These are phyloP conservation scores for Chelon auratus DNA, from an alignment of 2,797 vertebrate species.

Conservation along the genomic window DNA sequence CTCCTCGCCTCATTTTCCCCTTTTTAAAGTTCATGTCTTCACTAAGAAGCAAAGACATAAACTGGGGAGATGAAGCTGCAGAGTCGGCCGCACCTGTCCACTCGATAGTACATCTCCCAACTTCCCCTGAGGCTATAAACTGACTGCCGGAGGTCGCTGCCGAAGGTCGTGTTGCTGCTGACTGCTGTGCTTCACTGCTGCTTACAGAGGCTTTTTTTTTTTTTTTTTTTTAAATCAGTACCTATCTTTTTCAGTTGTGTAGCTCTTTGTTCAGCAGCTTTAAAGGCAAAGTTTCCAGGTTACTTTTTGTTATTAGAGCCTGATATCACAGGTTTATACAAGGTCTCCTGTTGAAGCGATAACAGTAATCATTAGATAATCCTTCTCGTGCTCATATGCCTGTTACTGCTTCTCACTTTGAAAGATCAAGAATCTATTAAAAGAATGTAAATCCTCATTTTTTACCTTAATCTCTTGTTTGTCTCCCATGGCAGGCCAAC, in stretches of 20 bases:
- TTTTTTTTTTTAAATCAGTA: conserved; percentile 37
- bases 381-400: conserved; percentile 36
- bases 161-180: conserved; percentile 70
- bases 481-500: conserved; percentile 87
- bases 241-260: conserved; percentile 22
- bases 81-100: conserved; percentile 20
- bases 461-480: conserved; percentile 51
- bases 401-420: conserved; percentile 9
- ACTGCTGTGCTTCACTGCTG: conserved; percentile 50
- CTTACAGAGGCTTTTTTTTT: conserved; percentile 58
- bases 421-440: conserved; percentile 55
- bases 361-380: conserved; percentile 50
- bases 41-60: background rate
- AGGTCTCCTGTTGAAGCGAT: conserved; percentile 29
- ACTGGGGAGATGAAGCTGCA: background rate
- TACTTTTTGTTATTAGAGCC: conserved; percentile 20
- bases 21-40: background rate
- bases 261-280: conserved; percentile 55
- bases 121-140: conserved; percentile 52
- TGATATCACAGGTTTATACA: conserved; percentile 35
- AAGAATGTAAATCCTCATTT: conserved; percentile 45
- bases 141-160: conserved; percentile 54
- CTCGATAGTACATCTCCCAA: conserved; percentile 38
- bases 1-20: background rate
- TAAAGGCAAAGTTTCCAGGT: background rate